A percentile compares a stretch with the other conserved stretches of the same genome.
Conservation (phyloP, 2,113 vertebrate genomes). For the Vulpes lagopus region DNA sequence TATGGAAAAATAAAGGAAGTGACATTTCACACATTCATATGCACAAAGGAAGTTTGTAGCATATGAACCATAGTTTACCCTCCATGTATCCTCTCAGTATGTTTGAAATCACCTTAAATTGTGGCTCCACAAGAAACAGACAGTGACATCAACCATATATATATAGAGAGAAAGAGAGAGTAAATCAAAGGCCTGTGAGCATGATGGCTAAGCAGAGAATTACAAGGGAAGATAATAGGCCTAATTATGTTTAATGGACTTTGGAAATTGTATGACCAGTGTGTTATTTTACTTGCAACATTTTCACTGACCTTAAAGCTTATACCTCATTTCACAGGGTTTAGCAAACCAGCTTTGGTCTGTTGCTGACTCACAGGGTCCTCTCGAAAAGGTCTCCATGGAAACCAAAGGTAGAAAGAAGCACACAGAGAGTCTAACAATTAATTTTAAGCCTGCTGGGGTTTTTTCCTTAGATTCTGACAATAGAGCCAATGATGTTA, state of each 20-base stretch:
- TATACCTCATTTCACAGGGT: neutral
- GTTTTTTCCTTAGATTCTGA: neutral
- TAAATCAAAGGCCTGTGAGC: neutral
- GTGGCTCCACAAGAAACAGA: neutral
- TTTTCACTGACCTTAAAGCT: neutral
- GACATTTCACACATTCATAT: neutral
- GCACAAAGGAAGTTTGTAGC: neutral
- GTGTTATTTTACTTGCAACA: neutral
- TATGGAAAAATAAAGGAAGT: neutral
- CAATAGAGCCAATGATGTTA: neutral
- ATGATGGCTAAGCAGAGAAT: neutral
- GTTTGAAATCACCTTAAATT: neutral
- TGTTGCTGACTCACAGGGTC: neutral
- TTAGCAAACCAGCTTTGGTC: neutral
- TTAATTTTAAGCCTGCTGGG: neutral
- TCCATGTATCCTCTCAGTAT: neutral
- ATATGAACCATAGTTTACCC: neutral
- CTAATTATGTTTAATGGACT: neutral
- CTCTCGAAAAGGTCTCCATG: neutral
- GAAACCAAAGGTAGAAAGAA: constrained; percentile 40
- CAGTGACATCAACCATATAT: neutral
- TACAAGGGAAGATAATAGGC: neutral
- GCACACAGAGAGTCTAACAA: neutral
- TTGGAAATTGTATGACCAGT: neutral
- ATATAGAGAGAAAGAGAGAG: no score